These are phyloP conservation scores for Darevskia nairensis DNA, from an alignment of 2,797 vertebrate species.

Conservation along the genomic window DNA sequence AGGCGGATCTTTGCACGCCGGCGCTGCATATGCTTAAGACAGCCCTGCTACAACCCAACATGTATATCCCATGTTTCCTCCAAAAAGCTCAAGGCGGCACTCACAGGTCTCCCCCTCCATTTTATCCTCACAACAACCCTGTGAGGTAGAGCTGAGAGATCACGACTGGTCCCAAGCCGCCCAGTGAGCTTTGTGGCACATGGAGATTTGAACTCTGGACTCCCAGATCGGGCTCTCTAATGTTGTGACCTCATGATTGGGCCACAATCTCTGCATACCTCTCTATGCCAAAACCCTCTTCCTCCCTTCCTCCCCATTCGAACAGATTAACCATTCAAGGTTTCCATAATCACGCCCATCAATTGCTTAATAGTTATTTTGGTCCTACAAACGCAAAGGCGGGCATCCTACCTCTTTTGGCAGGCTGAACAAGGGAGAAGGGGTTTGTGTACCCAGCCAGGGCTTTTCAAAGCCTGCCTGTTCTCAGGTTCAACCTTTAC, in stretches of 20 bases:
- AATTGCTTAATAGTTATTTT: background rate
- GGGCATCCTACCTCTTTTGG: background rate
- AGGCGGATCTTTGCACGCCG: too few relatives aligned
- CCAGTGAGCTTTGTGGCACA: too few relatives aligned
- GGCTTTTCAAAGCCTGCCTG: background rate
- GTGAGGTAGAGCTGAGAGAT: too few relatives aligned
- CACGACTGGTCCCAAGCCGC: too few relatives aligned
- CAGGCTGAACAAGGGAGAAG: background rate
- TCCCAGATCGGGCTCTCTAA: background rate
- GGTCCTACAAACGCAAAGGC: background rate
- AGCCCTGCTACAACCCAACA: too few relatives aligned
- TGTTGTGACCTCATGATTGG: too few relatives aligned
- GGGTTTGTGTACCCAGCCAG: background rate
- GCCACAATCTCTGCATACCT: background rate
- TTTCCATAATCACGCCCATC: background rate
- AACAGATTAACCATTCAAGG: background rate
- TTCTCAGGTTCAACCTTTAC: background rate
- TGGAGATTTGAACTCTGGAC: too few relatives aligned
- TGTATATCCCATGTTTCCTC: too few relatives aligned
- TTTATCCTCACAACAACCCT: too few relatives aligned
- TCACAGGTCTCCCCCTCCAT: too few relatives aligned
- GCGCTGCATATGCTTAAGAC: too few relatives aligned
- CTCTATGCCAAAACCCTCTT: background rate
- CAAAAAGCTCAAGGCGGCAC: too few relatives aligned
- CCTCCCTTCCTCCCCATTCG: background rate